Conservation (phyloP, 1,140 invertebrate species). For the Sogatella furcifera region DNA sequence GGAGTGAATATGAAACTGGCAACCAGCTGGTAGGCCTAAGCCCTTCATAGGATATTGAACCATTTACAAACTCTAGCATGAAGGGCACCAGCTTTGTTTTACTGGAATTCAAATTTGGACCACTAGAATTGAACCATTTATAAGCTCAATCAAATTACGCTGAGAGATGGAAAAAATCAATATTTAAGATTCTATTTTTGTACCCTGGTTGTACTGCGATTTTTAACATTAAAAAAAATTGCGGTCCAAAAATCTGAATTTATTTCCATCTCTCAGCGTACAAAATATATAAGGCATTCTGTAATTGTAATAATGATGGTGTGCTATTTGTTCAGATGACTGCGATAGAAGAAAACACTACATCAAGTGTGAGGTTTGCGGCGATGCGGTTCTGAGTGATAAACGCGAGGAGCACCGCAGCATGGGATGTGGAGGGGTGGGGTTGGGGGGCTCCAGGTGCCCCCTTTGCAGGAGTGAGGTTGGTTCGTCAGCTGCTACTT, state of each 20-base stretch:
- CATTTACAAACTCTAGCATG: too few species aligned
- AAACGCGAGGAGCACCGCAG: constrained; percentile 43
- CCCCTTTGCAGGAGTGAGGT: constrained; percentile 63
- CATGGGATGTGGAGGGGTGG: constrained; percentile 12
- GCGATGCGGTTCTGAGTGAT: constrained; percentile 49
- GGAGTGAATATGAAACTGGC: too few species aligned
- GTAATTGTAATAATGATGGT: constrained; percentile 9
- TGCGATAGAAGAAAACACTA: constrained; percentile 55
- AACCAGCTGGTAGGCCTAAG: too few species aligned
- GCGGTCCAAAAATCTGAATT: too few species aligned
- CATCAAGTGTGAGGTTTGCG: constrained; percentile 52
- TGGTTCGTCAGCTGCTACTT: constrained; percentile 42
- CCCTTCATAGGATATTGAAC: too few species aligned
- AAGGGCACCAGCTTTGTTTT: too few species aligned
- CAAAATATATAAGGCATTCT: not conserved
- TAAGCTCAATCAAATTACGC: constrained; percentile 18
- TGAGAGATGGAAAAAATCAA: not conserved
- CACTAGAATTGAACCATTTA: too few species aligned
- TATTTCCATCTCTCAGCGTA: not conserved
- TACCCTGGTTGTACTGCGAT: not conserved
- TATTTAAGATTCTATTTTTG: not conserved
- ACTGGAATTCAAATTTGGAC: too few species aligned
- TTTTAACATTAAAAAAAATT: too few species aligned
- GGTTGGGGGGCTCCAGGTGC: constrained; percentile 45
- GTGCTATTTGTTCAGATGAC: constrained; percentile 37